Base-by-base conservation (phyloP, 2,888 invertebrate species). In the Malthinus seriepunctatus region DNA sequence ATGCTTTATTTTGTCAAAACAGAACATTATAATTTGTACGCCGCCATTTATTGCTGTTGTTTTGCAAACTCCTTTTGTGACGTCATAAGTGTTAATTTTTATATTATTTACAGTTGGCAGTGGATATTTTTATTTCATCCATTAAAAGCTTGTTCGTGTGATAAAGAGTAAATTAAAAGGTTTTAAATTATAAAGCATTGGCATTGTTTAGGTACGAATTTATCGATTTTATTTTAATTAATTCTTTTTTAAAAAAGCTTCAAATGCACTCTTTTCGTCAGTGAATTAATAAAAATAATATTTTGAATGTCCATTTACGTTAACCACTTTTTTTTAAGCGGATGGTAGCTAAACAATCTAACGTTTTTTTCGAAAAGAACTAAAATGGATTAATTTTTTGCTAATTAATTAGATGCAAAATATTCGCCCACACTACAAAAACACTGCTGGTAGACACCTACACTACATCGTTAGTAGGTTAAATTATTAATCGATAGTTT, bases 341-440 rank as follows among this genome's bases (percentile, higher is more conserved):
- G 15, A 39, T 39, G 4, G 39, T 39, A 6, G 39, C 23, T n/a
- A 42, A 42, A 42, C 23, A 12, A 4, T 9, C 14, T 38, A 14
- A 11, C 39, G 14, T 42, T 15, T 15, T 42, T 42, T 42, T 9
- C n/a, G n/a, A 15, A 42, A 15, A 14, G 14, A 42, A 42, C 23
- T 37, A 37, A 15, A 9, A 42, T 15, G 15, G n/a, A 42, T 14
- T 42, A 15, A n/a, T 42, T 15, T 14, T 9, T 14, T 42, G 15
- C n/a, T 14, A 15, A 23, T 42, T 42, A 42, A 42, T 14, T 42
- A 42, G 23, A 42, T 42, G 14, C 39, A 15, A 23, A 10, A 23
- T 42, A 14, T 42, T 42, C 39, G 39, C 39, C 39, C 39, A 42
- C 39, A 42, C n/a, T 42, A 15, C 23, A 42, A 42, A 42, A 42